Evolutionary conservation across 1,140 invertebrate genomes (phyloP).

Genomic region (Amyelois transitella): DNA sequence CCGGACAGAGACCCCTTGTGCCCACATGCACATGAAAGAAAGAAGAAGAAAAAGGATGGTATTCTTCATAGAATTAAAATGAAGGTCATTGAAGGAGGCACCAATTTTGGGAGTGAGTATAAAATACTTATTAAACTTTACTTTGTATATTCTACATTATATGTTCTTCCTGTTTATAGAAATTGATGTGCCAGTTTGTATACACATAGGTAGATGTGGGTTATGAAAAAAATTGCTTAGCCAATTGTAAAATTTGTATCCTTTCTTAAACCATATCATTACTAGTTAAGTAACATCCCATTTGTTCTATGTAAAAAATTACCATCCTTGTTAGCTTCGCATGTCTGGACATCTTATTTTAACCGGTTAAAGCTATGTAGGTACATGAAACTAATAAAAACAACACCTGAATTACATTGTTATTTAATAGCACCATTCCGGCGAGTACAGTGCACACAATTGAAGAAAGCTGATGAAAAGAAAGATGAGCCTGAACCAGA

Average conservation of each 20-base stretch:
- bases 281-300: too few relatives aligned
- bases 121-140: background rate
- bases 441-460: conserved; percentile 28
- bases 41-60: conserved; percentile 35
- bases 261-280: too few relatives aligned
- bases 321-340: too few relatives aligned
- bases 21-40: conserved; percentile 32
- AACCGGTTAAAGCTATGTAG: too few relatives aligned
- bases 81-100: conserved; percentile 53
- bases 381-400: background rate
- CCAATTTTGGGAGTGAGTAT: conserved; percentile 60
- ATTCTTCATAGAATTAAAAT: conserved; percentile 59
- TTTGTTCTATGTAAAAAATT: too few relatives aligned
- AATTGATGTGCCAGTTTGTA: too few relatives aligned
- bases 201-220: too few relatives aligned
- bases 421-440: conserved; percentile 49
- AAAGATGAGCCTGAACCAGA: conserved; percentile 19
- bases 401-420: background rate
- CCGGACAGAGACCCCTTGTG: conserved; percentile 34
- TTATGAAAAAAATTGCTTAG: too few relatives aligned
- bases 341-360: too few relatives aligned
- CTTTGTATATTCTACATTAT: background rate
- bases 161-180: too few relatives aligned
- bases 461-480: conserved; percentile 20
- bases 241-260: too few relatives aligned